Conservation (phyloP, 2,113 vertebrate species). For the Eurystomus gularis region DNA sequence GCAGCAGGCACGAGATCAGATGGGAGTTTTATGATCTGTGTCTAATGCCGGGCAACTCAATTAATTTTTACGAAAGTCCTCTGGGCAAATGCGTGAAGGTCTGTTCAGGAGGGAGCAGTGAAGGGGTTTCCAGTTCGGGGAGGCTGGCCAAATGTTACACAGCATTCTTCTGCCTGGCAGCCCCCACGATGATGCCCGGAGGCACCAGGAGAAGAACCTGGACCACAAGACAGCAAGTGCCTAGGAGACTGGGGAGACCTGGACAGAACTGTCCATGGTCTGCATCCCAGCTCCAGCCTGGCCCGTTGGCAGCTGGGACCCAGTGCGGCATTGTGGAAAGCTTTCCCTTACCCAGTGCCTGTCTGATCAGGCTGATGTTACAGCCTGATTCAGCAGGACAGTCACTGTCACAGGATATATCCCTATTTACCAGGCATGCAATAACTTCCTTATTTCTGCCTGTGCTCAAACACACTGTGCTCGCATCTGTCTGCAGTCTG, state of each 20-base stretch:
- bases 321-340: neutral
- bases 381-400: neutral
- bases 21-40: constrained; percentile 44
- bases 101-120: neutral
- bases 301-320: neutral
- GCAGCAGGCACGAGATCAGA: constrained; percentile 33
- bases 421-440: neutral
- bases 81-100: neutral
- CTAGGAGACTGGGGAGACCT: neutral
- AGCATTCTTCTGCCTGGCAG: neutral
- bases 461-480: constrained; percentile 17
- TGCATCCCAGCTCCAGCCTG: neutral
- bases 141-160: neutral
- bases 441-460: neutral
- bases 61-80: constrained; percentile 42
- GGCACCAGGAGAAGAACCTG: neutral
- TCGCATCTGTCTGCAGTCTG: constrained; percentile 29
- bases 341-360: neutral
- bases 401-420: neutral
- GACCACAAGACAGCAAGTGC: neutral
- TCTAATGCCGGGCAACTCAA: constrained; percentile 52
- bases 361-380: neutral
- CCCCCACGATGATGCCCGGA: neutral
- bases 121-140: fast-evolving
- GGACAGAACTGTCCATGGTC: neutral